A percentile compares a stretch with the other conserved stretches of the same genome.
phyloP scores from a whole-genome alignment of 1,140 invertebrate genomes.

The Aphidius ervi region DNA sequence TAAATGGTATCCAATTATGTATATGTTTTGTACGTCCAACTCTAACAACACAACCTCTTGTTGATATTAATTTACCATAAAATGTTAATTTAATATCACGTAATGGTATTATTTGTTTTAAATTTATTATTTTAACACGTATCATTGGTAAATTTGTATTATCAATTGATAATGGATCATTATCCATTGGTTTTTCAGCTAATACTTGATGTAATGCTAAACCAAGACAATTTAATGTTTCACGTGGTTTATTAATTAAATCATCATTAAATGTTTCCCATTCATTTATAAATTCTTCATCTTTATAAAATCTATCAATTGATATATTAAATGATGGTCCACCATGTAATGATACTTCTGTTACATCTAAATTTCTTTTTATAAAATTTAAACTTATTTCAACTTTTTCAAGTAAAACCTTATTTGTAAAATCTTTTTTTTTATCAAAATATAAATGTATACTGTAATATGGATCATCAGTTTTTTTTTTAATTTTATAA shows the following conservation, averaged over 20 bases:
- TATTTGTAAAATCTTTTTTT: slow-evolving; percentile 51
- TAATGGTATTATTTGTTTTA: slow-evolving; percentile 63
- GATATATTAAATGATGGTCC: slow-evolving; percentile 63
- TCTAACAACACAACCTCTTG: slow-evolving; percentile 82
- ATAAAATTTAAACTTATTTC: slow-evolving; percentile 57
- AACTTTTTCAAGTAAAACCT: slow-evolving; percentile 51
- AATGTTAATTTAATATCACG: slow-evolving; percentile 63
- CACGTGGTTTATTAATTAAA: slow-evolving; percentile 61
- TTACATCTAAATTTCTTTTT: slow-evolving; percentile 45
- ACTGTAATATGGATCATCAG: slow-evolving; percentile 53
- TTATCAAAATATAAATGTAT: slow-evolving; percentile 69
- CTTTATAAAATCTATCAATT: slow-evolving; percentile 58
- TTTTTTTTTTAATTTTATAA: slow-evolving; percentile 4
- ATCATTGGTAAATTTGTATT: slow-evolving; percentile 51
- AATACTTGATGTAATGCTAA: slow-evolving; percentile 69
- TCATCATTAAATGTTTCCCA: slow-evolving; percentile 65
- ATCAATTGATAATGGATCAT: slow-evolving; percentile 40
- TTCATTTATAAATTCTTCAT: slow-evolving; percentile 56
- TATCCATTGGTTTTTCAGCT: slow-evolving; percentile 36
- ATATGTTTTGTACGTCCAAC: slow-evolving; percentile 72
- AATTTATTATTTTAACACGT: slow-evolving; percentile 66
- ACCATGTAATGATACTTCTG: slow-evolving; percentile 60
- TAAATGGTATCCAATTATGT: slow-evolving; percentile 76
- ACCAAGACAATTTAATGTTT: slow-evolving; percentile 63
- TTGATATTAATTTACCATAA: slow-evolving; percentile 74